These are phyloP conservation scores for Drosophila busckii DNA, from an alignment of 1,140 invertebrate genomes.

Conservation along the genomic window DNA sequence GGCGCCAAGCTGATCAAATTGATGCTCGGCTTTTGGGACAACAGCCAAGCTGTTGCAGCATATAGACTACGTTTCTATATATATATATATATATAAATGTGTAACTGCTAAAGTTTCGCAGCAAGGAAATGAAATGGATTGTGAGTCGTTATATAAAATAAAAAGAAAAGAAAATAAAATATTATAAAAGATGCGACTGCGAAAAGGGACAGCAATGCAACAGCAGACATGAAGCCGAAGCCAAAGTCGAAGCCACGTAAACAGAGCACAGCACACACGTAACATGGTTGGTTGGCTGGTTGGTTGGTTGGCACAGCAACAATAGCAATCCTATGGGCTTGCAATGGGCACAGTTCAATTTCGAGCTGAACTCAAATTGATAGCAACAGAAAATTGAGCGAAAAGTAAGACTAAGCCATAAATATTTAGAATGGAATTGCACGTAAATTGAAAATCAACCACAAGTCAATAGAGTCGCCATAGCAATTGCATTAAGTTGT, in stretches of 20 bases:
- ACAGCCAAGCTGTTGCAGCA: conserved; percentile 40
- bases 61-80: conserved; percentile 2
- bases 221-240: background rate
- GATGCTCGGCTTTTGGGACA: conserved; percentile 65
- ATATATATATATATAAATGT: too few relatives aligned
- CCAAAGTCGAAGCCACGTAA: conserved; percentile 9
- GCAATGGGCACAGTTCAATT: conserved; percentile 69
- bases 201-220: background rate
- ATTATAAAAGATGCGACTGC: conserved; percentile 27
- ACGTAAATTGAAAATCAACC: too few relatives aligned
- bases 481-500: conserved; percentile 36
- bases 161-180: conserved; percentile 32
- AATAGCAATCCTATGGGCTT: conserved; percentile 50
- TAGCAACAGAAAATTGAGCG: conserved; percentile 24
- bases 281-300: conserved; percentile 29
- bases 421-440: too few relatives aligned
- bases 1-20: conserved; percentile 74
- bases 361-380: conserved; percentile 26
- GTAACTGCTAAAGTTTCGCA: conserved; percentile 60
- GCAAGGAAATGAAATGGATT: conserved; percentile 29
- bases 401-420: conserved; percentile 1
- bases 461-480: too few relatives aligned
- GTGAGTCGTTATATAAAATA: conserved; percentile 29
- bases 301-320: conserved; percentile 41
- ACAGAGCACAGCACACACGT: conserved; percentile 63